Evolutionary conservation across 2,113 vertebrate species (phyloP).

Genomic region (Larimichthys crocea): DNA sequence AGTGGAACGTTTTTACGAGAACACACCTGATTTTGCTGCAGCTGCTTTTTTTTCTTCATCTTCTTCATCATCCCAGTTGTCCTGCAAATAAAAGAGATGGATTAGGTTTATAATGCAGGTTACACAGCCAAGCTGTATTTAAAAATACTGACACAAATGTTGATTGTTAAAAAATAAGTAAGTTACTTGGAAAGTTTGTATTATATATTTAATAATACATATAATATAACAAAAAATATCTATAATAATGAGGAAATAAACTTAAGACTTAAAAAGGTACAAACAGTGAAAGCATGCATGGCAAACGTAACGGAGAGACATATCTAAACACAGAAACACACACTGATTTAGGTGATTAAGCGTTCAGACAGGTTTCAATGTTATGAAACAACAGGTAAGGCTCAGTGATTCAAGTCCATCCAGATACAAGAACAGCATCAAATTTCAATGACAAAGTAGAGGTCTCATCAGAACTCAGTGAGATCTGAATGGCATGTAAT

Average conservation of each 20-base stretch:
- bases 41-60: slow-evolving; percentile 77
- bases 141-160: not conserved
- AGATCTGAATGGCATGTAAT: too few species aligned
- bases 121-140: not conserved
- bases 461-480: too few species aligned
- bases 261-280: too few species aligned
- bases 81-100: slow-evolving; percentile 78
- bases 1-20: not conserved
- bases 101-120: not conserved
- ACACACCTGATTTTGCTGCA: slow-evolving; percentile 56
- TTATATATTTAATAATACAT: too few species aligned
- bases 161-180: not conserved
- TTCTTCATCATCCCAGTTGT: slow-evolving; percentile 98
- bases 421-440: not conserved
- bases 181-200: too few species aligned
- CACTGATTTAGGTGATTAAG: not conserved
- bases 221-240: too few species aligned
- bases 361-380: not conserved
- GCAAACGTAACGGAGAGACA: too few species aligned
- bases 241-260: too few species aligned
- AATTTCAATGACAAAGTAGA: not conserved
- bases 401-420: not conserved
- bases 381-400: not conserved
- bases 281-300: too few species aligned
- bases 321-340: not conserved